Base-by-base conservation (phyloP, 2,888 invertebrate species). In the Atethmia centrago region DNA sequence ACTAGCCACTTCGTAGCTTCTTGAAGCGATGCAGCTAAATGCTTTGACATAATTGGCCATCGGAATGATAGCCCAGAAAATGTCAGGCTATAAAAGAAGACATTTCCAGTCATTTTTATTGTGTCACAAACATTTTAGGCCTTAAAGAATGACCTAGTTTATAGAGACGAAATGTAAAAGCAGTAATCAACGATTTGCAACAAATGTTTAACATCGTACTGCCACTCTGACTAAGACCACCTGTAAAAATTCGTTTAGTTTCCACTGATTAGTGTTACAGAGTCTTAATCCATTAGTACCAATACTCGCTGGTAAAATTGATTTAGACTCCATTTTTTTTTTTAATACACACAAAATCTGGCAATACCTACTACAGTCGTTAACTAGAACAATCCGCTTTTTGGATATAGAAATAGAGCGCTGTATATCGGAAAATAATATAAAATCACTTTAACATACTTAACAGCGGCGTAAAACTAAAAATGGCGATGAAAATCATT, bases 1-100 rank as follows among this genome's bases (percentile, higher is more conserved):
- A 84, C 78, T 82, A 63, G 71, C 68, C 72, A 78, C 75, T 79
- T 74, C 70, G 63, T 64, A 71, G 77, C 89, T 90, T 87, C 76
- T 83, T 71, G 88, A 80, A 90, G 92, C 91, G 81, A 84, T 89
- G 87, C 83, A 81, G 87, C 87, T 82, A 90, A 86, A 86, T 83
- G 85, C 73, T 79, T 28, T 64, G 77, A 58, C 69, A 75, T 86
- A 86, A 86, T 80, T 83, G 80, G 74, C 85, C 88, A 86, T 87
- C 85, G 84, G 88, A 90, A 92, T 91, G 85, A 91, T 89, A 87
- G 88, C 81, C 85, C 86, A 88, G 88, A 89, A 88, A 91, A 88
- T 87, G 85, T 87, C 74, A 69, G 49, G 73, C 64, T 36, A 75
- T 80, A 77, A 80, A 86, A 67, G 59, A 67, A 81, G 68, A 72